phyloP scores from a whole-genome alignment of 2,113 vertebrate species.

The Bambusicola thoracicus region DNA sequence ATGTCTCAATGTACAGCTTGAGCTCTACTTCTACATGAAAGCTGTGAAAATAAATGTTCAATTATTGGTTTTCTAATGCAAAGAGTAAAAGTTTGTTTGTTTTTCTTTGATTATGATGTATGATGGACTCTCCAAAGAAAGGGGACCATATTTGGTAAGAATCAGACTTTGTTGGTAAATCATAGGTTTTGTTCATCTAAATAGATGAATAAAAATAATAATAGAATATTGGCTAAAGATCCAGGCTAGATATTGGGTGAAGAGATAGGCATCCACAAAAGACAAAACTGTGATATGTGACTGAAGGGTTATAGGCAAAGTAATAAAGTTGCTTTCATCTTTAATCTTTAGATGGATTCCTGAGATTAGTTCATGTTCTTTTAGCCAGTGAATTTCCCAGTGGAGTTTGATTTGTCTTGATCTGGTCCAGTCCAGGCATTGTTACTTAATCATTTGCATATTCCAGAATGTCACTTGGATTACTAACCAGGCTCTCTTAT shows the following conservation, averaged over 20 bases:
- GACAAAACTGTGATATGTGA: background rate
- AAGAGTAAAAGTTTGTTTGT: background rate
- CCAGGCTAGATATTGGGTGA: constrained; percentile 32
- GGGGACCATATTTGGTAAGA: constrained; percentile 12
- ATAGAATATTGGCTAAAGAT: background rate
- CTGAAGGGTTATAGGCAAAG: constrained; percentile 4
- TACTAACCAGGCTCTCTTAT: constrained; percentile 11
- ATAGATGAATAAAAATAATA: background rate
- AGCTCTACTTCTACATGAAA: background rate
- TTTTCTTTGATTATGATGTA: background rate
- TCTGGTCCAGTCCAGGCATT: constrained; percentile 22
- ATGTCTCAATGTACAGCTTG: background rate
- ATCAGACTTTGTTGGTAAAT: background rate
- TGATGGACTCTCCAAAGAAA: background rate
- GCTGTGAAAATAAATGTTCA: background rate
- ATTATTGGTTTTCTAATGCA: constrained; percentile 5
- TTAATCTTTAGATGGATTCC: constrained; percentile 46
- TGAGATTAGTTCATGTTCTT: constrained; percentile 36
- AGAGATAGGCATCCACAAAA: constrained; percentile 9
- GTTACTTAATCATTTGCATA: constrained; percentile 50
- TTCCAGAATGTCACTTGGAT: constrained; percentile 45
- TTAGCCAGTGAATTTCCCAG: constrained; percentile 23
- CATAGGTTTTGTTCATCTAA: constrained; percentile 2
- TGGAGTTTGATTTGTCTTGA: constrained; percentile 41
- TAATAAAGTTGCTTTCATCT: constrained; percentile 13